phyloP scores from a whole-genome alignment of 2,113 vertebrate genomes.

The Halcyon malimbica region DNA sequence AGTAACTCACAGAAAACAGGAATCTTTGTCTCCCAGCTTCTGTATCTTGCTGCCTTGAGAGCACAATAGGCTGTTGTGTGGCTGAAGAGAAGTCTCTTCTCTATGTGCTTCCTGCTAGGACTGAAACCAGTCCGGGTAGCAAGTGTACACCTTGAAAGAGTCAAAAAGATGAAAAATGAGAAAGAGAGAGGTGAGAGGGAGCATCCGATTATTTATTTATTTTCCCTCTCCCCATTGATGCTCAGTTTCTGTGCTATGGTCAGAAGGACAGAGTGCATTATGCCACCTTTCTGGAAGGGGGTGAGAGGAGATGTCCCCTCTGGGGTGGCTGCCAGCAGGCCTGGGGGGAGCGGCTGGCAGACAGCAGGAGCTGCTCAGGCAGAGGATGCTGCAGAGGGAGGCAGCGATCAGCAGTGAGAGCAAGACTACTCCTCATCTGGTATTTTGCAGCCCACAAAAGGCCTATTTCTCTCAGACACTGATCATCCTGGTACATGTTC shows the following conservation, averaged over 20 bases:
- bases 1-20: background rate
- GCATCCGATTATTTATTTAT: background rate
- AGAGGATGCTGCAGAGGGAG: background rate
- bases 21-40: background rate
- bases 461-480: background rate
- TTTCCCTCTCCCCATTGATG: background rate
- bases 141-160: background rate
- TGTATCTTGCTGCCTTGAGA: background rate
- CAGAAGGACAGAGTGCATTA: background rate
- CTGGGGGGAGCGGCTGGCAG: background rate
- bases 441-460: background rate
- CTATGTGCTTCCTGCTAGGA: background rate
- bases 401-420: fast-evolving
- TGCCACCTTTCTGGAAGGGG: background rate
- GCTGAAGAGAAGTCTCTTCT: background rate
- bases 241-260: fast-evolving
- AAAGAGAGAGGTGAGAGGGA: background rate
- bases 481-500: fast-evolving
- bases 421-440: background rate
- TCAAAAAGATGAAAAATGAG: background rate
- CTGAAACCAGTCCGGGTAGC: background rate
- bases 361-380: background rate
- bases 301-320: background rate
- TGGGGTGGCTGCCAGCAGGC: fast-evolving
- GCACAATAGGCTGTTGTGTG: background rate